These are phyloP conservation scores for Artibeus jamaicensis DNA, from an alignment of 2,797 vertebrate genomes.

Conservation along the genomic window DNA sequence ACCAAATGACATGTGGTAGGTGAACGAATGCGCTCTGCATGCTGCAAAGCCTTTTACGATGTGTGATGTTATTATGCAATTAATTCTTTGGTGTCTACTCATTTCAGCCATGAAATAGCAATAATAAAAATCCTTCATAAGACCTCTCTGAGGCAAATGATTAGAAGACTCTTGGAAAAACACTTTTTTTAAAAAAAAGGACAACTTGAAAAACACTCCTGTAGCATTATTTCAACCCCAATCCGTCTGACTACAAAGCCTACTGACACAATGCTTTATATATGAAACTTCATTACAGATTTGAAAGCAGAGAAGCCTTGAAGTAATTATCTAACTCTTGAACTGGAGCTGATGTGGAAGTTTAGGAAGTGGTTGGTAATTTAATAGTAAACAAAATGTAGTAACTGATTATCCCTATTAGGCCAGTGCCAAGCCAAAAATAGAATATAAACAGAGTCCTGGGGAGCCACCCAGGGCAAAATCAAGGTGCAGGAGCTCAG, in stretches of 20 bases:
- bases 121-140: conserved; percentile 41
- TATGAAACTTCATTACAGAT: neutral
- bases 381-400: conserved; percentile 65
- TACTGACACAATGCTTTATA: neutral
- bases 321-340: neutral
- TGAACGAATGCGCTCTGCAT: neutral
- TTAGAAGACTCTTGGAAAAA: neutral
- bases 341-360: neutral
- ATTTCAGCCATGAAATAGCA: conserved; percentile 12
- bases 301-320: conserved; percentile 5
- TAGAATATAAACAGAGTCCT: conserved; percentile 38
- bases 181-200: neutral
- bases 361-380: conserved; percentile 42
- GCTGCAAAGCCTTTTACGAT: neutral
- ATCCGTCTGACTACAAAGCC: neutral
- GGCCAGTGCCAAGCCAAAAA: conserved; percentile 41
- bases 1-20: neutral
- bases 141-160: neutral
- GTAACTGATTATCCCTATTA: conserved; percentile 54
- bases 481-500: neutral
- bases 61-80: conserved; percentile 21
- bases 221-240: neutral
- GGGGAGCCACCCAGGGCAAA: neutral
- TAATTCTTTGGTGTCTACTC: conserved; percentile 27
- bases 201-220: neutral